Evolutionary conservation across 30 jellyfish, hydroid and myxozoan species (phyloP).

Genomic region (Turritopsis rubra): DNA sequence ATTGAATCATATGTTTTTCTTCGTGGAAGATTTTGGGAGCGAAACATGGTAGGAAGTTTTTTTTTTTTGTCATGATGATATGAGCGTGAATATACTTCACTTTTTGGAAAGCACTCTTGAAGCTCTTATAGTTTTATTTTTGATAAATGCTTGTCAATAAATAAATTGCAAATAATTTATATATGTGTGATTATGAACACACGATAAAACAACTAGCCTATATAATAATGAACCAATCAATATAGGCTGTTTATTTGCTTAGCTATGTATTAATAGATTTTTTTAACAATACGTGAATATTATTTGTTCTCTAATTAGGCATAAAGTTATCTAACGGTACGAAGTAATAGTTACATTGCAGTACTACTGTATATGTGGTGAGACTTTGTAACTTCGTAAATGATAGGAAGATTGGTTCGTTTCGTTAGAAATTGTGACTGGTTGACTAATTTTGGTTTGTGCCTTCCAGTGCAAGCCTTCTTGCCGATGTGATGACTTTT

Average conservation of each 20-base stretch:
- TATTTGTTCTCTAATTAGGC: background rate
- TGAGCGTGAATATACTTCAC: background rate
- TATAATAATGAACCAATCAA: background rate
- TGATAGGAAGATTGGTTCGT: background rate
- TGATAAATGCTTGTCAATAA: constrained; percentile 27
- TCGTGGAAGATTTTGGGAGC: background rate
- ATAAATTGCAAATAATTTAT: constrained; percentile 10
- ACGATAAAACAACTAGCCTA: background rate
- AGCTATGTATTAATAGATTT: background rate
- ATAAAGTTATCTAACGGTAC: background rate
- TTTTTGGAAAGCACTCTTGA: constrained; percentile 8
- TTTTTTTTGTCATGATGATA: background rate
- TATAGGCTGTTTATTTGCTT: background rate
- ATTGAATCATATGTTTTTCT: background rate
- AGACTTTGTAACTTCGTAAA: background rate
- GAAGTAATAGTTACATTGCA: background rate
- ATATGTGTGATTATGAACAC: background rate
- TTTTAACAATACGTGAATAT: background rate
- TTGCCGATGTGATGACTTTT: background rate
- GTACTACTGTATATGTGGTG: background rate
- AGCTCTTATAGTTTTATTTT: constrained; percentile 35
- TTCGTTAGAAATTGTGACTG: background rate
- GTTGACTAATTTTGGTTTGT: background rate
- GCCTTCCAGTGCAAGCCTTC: background rate
- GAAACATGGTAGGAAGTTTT: background rate